phyloP scores from a whole-genome alignment of 1,140 invertebrate species.

The Brachionus asplanchnoidis region DNA sequence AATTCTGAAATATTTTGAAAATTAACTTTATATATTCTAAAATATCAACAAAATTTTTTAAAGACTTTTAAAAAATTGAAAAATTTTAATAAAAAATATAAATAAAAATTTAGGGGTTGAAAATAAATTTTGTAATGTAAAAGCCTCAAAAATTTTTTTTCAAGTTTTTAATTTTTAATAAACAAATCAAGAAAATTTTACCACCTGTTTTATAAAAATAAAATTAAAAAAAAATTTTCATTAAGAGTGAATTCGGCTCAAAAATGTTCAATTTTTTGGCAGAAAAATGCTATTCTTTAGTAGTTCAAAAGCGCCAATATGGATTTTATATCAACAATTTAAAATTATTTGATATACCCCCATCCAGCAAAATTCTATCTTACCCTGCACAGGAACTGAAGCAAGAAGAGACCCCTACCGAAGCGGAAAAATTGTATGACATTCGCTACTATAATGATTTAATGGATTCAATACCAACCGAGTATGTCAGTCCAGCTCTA shows the following conservation, averaged over 20 bases:
- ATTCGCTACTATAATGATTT: constrained; percentile 56
- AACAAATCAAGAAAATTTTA: no score
- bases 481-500: constrained; percentile 53
- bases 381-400: not conserved
- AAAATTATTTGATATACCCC: constrained; percentile 45
- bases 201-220: not conserved
- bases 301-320: constrained; percentile 33
- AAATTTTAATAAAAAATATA: no score
- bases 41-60: no score
- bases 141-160: no score
- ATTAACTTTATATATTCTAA: no score
- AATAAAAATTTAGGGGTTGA: no score
- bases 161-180: no score
- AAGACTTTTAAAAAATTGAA: no score
- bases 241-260: not conserved
- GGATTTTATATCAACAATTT: constrained; percentile 38
- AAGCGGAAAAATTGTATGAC: constrained; percentile 44
- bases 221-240: not conserved
- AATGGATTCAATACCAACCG: constrained; percentile 53
- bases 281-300: constrained; percentile 18
- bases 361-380: not conserved
- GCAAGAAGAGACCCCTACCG: not conserved
- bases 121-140: no score
- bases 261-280: not conserved
- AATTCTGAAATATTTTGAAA: no score